Evolutionary conservation across 2,888 invertebrate genomes (phyloP), one percentile per base, ranked within the genome.

Genomic region (Ptychoptera albimana): DNA sequence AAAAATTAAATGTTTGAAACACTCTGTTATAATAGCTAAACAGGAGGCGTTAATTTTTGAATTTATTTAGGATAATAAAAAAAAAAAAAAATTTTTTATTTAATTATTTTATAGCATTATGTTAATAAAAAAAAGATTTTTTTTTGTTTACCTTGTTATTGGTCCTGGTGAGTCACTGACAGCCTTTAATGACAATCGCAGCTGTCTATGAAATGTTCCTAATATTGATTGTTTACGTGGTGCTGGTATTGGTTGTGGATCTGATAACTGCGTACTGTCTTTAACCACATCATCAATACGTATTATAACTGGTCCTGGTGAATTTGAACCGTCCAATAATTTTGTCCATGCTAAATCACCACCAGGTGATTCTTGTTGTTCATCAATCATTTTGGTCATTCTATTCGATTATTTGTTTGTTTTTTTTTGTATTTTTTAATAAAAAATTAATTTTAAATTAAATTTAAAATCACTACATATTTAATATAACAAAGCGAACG

Each of bases 101-200:
- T 23, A 23, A 23, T 5, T 23, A 23, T 23, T 23, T 23, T 23
- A 23, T 23, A 23, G 23, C 32, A 32, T 32, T 32, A 3, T n/a
- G n/a, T 12, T 11, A 39, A 30, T 29, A 39, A 12, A 39, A 30
- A 12, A 29, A 39, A 39, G 29, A 39, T 23, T 23, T 12, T n/a
- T n/a, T n/a, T n/a, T n/a, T n/a, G 57, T 58, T 60, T 51, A 66
- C 65, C 65, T 60, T 35, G 61, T 61, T 37, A 66, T 57, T 37
- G 61, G 58, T 38, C 64, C 64, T 23, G 65, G 61, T 37, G 65
- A 65, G 51, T 66, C 65, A 51, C 62, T 64, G 50, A 65, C 65
- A 38, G 61, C 64, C 50, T 65, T 64, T 16, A 66, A 54, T 38
- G 65, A 65, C 52, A 62, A 55, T 48, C 65, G 57, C 49, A 66